These are phyloP conservation scores for Leptopilina drosophilae DNA, from an alignment of 2,888 invertebrate species.

Conservation along the genomic window DNA sequence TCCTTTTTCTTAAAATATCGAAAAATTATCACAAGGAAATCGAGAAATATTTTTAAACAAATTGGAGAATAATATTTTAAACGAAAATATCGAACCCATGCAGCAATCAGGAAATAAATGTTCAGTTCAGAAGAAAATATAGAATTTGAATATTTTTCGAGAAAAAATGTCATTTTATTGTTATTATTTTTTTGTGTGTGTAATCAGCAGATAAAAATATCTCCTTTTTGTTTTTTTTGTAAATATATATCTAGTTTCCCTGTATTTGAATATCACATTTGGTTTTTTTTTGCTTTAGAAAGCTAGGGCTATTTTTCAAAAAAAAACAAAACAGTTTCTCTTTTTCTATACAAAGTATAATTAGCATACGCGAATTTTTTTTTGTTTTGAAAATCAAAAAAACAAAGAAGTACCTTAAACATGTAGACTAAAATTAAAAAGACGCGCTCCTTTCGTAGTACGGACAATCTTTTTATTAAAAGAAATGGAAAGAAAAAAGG, in stretches of 20 bases:
- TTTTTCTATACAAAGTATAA: slow-evolving; percentile 1
- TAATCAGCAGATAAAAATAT: slow-evolving; percentile 62
- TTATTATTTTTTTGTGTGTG: slow-evolving; percentile 46
- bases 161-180: slow-evolving; percentile 60
- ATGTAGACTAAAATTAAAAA: slow-evolving; percentile 30
- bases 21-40: slow-evolving; percentile 13
- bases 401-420: slow-evolving; percentile 19
- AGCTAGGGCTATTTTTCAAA: slow-evolving; percentile 2
- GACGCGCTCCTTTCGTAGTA: slow-evolving; percentile 17
- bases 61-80: slow-evolving; percentile 24
- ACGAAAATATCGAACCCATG: slow-evolving; percentile 49
- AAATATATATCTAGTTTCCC: slow-evolving; percentile 30
- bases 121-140: slow-evolving; percentile 58
- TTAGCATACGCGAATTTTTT: slow-evolving; percentile 3
- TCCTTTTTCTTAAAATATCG: background rate
- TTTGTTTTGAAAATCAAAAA: slow-evolving; percentile 21
- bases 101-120: slow-evolving; percentile 51
- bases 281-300: slow-evolving; percentile 24
- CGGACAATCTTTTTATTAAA: background rate
- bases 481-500: background rate
- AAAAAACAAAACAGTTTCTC: slow-evolving; percentile 4
- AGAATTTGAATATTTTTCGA: slow-evolving; percentile 58
- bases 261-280: slow-evolving; percentile 35
- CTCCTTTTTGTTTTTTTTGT: slow-evolving; percentile 21
- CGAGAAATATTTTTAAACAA: too few relatives aligned